These are phyloP conservation scores for Luperina testacea DNA, from an alignment of 2,888 invertebrate genomes.

Conservation along the genomic window DNA sequence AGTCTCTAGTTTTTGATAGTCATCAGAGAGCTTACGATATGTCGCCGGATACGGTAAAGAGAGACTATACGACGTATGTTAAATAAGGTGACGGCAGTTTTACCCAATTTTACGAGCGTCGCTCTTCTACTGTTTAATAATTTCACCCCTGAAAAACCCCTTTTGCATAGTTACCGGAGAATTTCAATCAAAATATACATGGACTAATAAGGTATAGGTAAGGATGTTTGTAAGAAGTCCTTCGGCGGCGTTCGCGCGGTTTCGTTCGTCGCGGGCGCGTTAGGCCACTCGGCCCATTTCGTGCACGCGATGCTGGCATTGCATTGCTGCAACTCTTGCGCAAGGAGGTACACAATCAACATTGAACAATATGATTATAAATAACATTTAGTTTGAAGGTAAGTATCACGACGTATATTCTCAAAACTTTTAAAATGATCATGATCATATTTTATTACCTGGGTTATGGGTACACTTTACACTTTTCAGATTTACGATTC, in stretches of 20 bases:
- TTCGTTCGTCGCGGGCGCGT: slow-evolving; percentile 41
- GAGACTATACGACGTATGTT: background rate
- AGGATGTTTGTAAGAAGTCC: slow-evolving; percentile 60
- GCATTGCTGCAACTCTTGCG: slow-evolving; percentile 47
- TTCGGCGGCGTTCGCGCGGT: slow-evolving; percentile 30
- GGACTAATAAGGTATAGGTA: slow-evolving; percentile 1
- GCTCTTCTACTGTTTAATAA: background rate
- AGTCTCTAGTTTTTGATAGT: background rate
- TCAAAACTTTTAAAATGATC: background rate
- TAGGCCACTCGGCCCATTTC: slow-evolving; percentile 53
- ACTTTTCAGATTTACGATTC: background rate
- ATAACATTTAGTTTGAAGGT: slow-evolving; percentile 27
- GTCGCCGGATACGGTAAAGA: background rate
- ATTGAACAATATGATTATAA: slow-evolving; percentile 13
- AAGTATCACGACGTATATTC: background rate
- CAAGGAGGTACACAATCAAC: slow-evolving; percentile 34
- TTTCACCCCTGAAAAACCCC: background rate
- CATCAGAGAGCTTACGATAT: background rate
- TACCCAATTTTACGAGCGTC: no score
- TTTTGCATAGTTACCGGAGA: background rate
- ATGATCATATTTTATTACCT: background rate
- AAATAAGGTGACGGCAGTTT: background rate
- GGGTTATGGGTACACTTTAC: background rate
- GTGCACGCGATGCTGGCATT: slow-evolving; percentile 60
- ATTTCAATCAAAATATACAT: background rate